Base-by-base conservation (phyloP, 2,113 vertebrate genomes). In the Crotalus viridis region DNA sequence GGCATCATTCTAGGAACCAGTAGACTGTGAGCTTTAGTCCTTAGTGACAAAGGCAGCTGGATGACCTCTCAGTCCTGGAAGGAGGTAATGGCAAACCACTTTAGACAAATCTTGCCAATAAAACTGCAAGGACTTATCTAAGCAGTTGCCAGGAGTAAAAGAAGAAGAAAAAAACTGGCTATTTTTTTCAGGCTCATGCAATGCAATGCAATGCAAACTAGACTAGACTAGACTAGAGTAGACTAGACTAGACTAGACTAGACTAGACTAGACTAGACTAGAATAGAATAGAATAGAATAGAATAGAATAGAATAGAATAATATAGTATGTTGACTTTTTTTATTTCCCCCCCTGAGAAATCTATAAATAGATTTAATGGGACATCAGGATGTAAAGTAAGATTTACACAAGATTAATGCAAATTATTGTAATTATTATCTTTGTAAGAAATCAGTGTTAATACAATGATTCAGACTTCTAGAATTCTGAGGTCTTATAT, bases 401-500 rank as follows among this genome's bases (percentile, higher is more conserved):
- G 15, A 81, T 94, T 48, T 21, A 2, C 0, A 1, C 28, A 33
- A 6, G 48, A 10, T 85, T 91, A 33, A 88, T 92, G 64, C 91
- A 90, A 81, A 4, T 90, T 92, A 46, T 85, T 85, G 26, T 92
- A 81, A 85, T 28, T 43, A 56, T 56, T 56, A 43, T 21, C 33
- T 81, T 33, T 81, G 17, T 43, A 81, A 43, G 33, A 81, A 81
- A 81, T 43, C 26, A 69, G 64, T 69, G 28, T 69, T 69, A 33
- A 81, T 19, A 92, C 46, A 94, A 13, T 7, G 26, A 24, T 85
- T 59, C 54, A 87, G 93, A 52, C 69, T 93, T 89, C 48, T 81
- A 81, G n/a, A 13, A 88, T 91, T 93, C 92, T 19, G 87, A 89
- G 43, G 87, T 92, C 91, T 91, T 59, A 22, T 43, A 87, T 89